phyloP scores from a whole-genome alignment of 1,140 invertebrate species.

The Atopsyche davidsoni region DNA sequence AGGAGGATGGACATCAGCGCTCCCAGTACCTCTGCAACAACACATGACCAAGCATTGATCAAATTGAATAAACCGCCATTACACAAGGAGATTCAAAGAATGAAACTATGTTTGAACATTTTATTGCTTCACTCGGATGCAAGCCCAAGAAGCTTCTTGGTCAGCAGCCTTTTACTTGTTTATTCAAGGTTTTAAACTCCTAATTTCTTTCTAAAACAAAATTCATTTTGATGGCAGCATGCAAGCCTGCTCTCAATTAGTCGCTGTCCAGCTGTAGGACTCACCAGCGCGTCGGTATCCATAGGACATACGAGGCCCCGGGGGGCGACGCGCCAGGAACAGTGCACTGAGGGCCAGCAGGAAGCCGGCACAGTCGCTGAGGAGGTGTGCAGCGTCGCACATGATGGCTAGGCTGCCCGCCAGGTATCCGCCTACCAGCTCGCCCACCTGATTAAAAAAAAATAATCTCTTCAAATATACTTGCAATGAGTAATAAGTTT shows the following conservation, averaged over 20 bases:
- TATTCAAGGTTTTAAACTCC: too few species aligned
- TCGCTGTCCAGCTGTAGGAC: neutral
- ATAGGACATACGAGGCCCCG: slow-evolving; percentile 68
- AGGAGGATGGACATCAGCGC: slow-evolving; percentile 59
- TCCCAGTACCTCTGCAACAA: slow-evolving; percentile 55
- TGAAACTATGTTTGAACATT: too few species aligned
- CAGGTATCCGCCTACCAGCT: slow-evolving; percentile 68
- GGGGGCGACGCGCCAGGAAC: slow-evolving; percentile 57
- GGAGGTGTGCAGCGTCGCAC: slow-evolving; percentile 78
- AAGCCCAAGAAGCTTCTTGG: too few species aligned
- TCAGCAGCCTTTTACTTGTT: too few species aligned
- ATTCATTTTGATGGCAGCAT: too few species aligned
- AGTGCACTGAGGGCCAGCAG: slow-evolving; percentile 71
- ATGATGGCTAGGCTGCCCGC: slow-evolving; percentile 77
- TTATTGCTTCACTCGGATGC: too few species aligned
- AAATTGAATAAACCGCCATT: too few species aligned
- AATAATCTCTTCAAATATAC: too few species aligned
- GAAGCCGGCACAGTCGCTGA: slow-evolving; percentile 78
- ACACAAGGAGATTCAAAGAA: too few species aligned
- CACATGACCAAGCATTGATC: neutral
- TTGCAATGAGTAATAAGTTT: too few species aligned
- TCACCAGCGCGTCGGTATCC: slow-evolving; percentile 72
- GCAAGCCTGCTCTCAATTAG: too few species aligned
- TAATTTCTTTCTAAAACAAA: too few species aligned
- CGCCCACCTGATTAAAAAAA: slow-evolving; percentile 52